A percentile compares a stretch with the other conserved stretches of the same genome.
phyloP scores from a whole-genome alignment of 2,888 invertebrate genomes.

The Cantharis nigra region DNA sequence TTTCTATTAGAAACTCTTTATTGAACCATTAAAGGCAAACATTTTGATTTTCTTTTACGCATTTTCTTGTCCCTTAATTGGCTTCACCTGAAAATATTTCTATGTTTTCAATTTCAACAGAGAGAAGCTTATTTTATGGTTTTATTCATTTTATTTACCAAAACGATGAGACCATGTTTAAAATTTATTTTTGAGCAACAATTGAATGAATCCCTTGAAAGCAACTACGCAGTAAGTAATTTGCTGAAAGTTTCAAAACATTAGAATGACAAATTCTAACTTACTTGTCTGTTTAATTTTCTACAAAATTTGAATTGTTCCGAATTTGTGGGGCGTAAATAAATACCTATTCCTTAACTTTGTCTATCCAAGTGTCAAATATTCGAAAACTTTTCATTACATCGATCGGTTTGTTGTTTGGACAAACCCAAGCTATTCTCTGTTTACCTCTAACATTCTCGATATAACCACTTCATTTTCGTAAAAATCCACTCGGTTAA shows the following conservation, averaged over 20 bases:
- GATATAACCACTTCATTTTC: not conserved
- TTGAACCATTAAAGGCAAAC: not conserved
- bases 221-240: not conserved
- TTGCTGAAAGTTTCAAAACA: not conserved
- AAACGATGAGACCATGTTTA: not conserved
- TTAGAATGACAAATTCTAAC: not conserved
- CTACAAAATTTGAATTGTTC: not conserved
- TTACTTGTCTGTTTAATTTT: not conserved
- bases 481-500: not conserved
- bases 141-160: too few relatives aligned
- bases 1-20: not conserved
- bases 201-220: not conserved
- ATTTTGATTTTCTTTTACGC: not conserved
- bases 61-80: not conserved
- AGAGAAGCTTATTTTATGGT: too few relatives aligned
- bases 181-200: not conserved
- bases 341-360: not conserved
- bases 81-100: not conserved
- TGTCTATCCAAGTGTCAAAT: not conserved
- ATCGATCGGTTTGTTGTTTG: not conserved
- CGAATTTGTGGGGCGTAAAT: not conserved
- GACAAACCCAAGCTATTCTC: not conserved
- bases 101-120: too few relatives aligned
- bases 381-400: not conserved
- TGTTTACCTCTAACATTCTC: not conserved